Base-by-base conservation (phyloP, 2,888 invertebrate species). In the Gnatocerus cornutus region DNA sequence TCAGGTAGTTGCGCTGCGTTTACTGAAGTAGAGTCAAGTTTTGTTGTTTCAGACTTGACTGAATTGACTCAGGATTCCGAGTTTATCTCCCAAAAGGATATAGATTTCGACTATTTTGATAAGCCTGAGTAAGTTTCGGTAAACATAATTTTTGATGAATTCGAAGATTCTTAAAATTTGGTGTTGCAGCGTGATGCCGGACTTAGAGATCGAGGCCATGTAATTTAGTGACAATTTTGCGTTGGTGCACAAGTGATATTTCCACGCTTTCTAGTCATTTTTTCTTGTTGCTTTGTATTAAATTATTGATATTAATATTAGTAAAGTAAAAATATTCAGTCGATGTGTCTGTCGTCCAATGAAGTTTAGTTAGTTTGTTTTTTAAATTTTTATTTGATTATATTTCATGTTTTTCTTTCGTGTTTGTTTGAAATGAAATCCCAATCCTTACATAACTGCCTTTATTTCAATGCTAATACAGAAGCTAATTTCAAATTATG, bases 141-240 rank as follows among this genome's bases (percentile, higher is more conserved):
- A 55, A 45, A 41, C 52, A n/a, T 39, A 12, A 12, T 9, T 41
- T 53, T 53, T 41, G 1, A n/a, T 7, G 6, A 33, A 33, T 9
- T 33, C 12, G 41, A 12, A 13, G 16, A 39, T 30, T 53, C 43
- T 46, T 53, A 71, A 68, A 12, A 1, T n/a, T 6, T 70, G 70
- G 70, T 72, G 37, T 80, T 81, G 46, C 71, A 82, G 81, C 30
- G 74, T 79, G 62, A 76, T 83, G 16, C 80, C 81, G 73, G 83
- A 83, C 69, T 81, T 82, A 69, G 83, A 83, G 75, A 81, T 83
- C 76, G 83, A 83, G 73, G 81, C 83, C 58, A 75, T 82, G 43
- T 80, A 53, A 8, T 21, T 14, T 21, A 30, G 33, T 39, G 8
- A 37, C 29, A 63, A 39, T 53, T 43, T 61, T 56, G 50, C 33